Percentiles rank a stretch among this genome's conserved stretches.
phyloP scores from a whole-genome alignment of 2,797 vertebrate species.

The Simalia tracyae region DNA sequence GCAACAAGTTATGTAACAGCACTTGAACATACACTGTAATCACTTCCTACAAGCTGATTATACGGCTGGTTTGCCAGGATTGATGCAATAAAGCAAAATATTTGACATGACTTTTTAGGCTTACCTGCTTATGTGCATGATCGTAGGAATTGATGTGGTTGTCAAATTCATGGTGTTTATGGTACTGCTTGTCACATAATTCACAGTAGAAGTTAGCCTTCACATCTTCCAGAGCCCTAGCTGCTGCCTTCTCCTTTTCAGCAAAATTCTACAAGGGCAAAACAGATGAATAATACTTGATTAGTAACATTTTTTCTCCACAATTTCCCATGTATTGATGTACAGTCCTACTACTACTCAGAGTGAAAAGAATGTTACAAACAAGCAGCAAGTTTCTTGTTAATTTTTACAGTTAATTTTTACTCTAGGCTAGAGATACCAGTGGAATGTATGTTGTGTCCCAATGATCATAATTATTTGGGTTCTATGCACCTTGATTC shows the following conservation, averaged over 20 bases:
- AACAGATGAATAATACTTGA: constrained; percentile 38
- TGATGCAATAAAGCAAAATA: not conserved
- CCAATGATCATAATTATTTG: not conserved
- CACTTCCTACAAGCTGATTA: not conserved
- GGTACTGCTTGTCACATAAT: constrained; percentile 97
- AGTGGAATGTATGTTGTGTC: not conserved
- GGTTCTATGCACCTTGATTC: not conserved
- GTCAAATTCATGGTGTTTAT: constrained; percentile 98
- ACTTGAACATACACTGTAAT: not conserved
- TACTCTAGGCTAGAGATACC: not conserved
- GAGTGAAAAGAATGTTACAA: not conserved
- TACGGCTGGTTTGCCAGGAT: not conserved
- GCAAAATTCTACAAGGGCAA: constrained; percentile 82
- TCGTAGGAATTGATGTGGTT: constrained; percentile 99
- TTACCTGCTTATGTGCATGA: constrained; percentile 97
- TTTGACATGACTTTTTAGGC: not conserved
- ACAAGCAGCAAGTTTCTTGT: not conserved
- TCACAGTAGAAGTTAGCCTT: constrained; percentile 97
- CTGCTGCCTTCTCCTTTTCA: constrained; percentile 85
- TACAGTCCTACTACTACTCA: not conserved
- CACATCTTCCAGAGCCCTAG: constrained; percentile 87
- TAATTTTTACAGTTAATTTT: not conserved
- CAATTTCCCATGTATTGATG: constrained; percentile 10
- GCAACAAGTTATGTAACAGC: not conserved
- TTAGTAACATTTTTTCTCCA: not conserved